These are phyloP conservation scores for Channa argus DNA, from an alignment of 2,113 vertebrate species.

Conservation along the genomic window DNA sequence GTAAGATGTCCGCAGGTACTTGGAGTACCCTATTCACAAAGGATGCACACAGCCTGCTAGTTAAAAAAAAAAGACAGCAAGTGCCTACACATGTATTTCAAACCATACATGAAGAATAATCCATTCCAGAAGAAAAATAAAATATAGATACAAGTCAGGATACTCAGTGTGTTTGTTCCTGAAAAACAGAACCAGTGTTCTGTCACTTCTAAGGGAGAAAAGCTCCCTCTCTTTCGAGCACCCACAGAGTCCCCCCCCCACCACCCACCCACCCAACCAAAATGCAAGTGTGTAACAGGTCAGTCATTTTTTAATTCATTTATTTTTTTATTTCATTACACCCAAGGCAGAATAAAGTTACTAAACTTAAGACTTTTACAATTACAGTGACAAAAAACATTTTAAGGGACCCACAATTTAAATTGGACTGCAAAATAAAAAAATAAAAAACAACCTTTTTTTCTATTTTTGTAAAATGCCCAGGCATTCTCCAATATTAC, in stretches of 20 bases:
- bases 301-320: slow-evolving; percentile 72
- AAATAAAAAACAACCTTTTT: slow-evolving; percentile 77
- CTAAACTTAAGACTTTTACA: slow-evolving; percentile 99
- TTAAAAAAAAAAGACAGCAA: slow-evolving; percentile 95
- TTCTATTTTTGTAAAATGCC: slow-evolving; percentile 97
- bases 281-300: slow-evolving; percentile 74
- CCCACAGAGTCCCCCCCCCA: slow-evolving; percentile 25
- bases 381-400: slow-evolving; percentile 98
- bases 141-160: slow-evolving; percentile 91
- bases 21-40: slow-evolving; percentile 89
- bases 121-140: slow-evolving; percentile 94
- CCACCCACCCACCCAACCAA: slow-evolving; percentile 27
- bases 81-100: slow-evolving; percentile 93
- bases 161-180: slow-evolving; percentile 85
- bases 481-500: slow-evolving; percentile 99
- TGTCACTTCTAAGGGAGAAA: slow-evolving; percentile 85
- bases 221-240: slow-evolving; percentile 87
- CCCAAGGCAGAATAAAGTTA: slow-evolving; percentile 98
- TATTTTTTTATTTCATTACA: slow-evolving; percentile 91
- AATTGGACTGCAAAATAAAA: slow-evolving; percentile 94
- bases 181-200: slow-evolving; percentile 91
- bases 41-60: slow-evolving; percentile 90
- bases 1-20: slow-evolving; percentile 84
- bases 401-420: slow-evolving; percentile 98
- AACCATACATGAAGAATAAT: slow-evolving; percentile 94